phyloP scores from a whole-genome alignment of 1,140 invertebrate genomes.

The Heliconius himera region DNA sequence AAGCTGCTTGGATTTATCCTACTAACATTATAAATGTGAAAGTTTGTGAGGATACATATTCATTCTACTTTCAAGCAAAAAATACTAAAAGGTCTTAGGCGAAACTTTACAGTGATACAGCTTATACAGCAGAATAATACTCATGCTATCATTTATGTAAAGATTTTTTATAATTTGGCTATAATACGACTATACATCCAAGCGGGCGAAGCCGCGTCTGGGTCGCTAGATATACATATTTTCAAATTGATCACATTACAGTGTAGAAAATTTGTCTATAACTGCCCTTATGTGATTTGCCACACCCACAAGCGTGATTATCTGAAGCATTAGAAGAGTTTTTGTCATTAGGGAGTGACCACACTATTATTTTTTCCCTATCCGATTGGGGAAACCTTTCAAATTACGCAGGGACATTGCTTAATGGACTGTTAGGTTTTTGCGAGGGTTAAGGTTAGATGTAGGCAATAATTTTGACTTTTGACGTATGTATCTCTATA shows the following conservation, averaged over 20 bases:
- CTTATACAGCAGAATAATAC: too few species aligned
- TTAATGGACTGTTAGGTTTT: slow-evolving; percentile 19
- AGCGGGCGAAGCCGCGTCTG: too few species aligned
- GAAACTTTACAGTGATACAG: too few species aligned
- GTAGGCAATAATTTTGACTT: slow-evolving; percentile 5
- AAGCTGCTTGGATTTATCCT: too few species aligned
- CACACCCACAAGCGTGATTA: slow-evolving; percentile 40
- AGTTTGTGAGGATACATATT: too few species aligned
- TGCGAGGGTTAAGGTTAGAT: slow-evolving; percentile 10
- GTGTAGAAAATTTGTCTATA: not conserved
- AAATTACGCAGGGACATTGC: slow-evolving; percentile 39
- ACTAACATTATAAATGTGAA: too few species aligned
- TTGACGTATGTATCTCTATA: not conserved
- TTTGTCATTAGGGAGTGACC: slow-evolving; percentile 46
- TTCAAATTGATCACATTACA: not conserved
- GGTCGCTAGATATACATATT: not conserved
- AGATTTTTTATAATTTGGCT: too few species aligned
- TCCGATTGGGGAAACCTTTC: slow-evolving; percentile 31
- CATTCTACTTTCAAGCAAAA: too few species aligned
- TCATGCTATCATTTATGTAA: too few species aligned
- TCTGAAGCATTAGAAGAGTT: slow-evolving; percentile 42
- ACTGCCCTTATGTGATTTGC: slow-evolving; percentile 6
- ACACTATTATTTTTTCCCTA: slow-evolving; percentile 41
- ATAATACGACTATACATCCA: not conserved
- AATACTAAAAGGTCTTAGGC: too few species aligned